Evolutionary conservation across 2,113 vertebrate species (phyloP), one percentile per base, ranked within the genome.

Genomic region (Odocoileus virginianus): DNA sequence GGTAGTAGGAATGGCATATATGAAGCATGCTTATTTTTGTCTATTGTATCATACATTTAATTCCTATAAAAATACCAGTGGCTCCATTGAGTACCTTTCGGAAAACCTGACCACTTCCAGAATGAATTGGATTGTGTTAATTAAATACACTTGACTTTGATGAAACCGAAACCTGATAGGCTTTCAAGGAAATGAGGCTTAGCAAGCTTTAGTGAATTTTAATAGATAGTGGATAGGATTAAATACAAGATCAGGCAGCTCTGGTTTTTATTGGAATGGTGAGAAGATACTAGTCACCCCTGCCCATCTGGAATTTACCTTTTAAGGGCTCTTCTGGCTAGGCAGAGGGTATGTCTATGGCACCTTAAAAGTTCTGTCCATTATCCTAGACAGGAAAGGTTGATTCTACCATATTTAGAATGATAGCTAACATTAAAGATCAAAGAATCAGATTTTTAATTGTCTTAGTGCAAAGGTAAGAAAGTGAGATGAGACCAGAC

Each of bases 51-150:
- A 67, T 95, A 96, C 98, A 94, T 98, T 98, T 98, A 99, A 99
- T 98, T 97, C 98, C 98, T 96, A 94, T 97, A 97, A 97, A 98
- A 99, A 99, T 98, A 98, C 71, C 10, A 40, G 90, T 93, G 97
- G 91, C 55, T 50, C 95, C 25, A 0, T n/a, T 94, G 98, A 96
- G 97, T 96, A 30, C 97, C 98, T 98, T 96, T 89, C 40, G 88
- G 97, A 98, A 96, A 98, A 79, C 98, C 98, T 98, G 99, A 98
- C 98, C 98, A 58, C 96, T 98, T 98, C 95, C 97, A 93, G 95
- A 97, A 97, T 98, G 97, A 97, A 89, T 88, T 95, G 97, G 96
- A 95, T 98, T 98, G 97, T 93, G 87, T 97, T 98, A 98, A 98
- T 98, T 99, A 98, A 98, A 98, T 55, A 43, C 96, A 94, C 98